Percentiles rank a stretch among this genome's conserved stretches.
These are phyloP conservation scores for Serrognathus titanus DNA, from an alignment of 2,888 invertebrate species.

Conservation along the genomic window DNA sequence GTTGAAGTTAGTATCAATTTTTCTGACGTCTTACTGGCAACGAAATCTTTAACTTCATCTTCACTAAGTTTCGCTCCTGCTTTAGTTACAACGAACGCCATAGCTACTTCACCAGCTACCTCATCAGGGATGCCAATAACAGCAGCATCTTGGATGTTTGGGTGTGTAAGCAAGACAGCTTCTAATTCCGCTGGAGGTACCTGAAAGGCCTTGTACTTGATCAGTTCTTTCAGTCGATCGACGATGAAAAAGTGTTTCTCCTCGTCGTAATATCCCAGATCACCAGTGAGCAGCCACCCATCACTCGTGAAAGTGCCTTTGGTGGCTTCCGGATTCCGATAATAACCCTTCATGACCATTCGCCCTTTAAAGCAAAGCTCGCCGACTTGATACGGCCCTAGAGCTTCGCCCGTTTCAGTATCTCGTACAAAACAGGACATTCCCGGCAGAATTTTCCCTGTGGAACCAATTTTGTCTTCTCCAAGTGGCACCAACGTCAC, in stretches of 20 bases:
- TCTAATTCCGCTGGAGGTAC: slow-evolving; percentile 85
- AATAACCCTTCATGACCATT: slow-evolving; percentile 60
- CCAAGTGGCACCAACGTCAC: slow-evolving; percentile 43
- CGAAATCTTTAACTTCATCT: slow-evolving; percentile 41
- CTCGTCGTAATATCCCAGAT: slow-evolving; percentile 77
- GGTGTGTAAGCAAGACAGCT: slow-evolving; percentile 67
- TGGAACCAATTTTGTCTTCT: slow-evolving; percentile 56
- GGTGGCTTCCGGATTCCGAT: slow-evolving; percentile 65
- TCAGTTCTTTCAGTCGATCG: slow-evolving; percentile 83
- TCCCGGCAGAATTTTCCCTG: slow-evolving; percentile 61
- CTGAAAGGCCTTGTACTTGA: slow-evolving; percentile 86
- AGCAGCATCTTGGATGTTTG: slow-evolving; percentile 71
- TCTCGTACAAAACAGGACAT: slow-evolving; percentile 62
- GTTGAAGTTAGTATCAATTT: too few species aligned
- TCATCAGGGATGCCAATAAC: slow-evolving; percentile 77
- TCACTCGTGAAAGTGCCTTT: slow-evolving; percentile 61
- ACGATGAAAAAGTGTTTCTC: slow-evolving; percentile 77
- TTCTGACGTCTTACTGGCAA: slow-evolving; percentile 42
- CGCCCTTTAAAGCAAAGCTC: slow-evolving; percentile 81
- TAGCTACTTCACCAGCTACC: slow-evolving; percentile 69
- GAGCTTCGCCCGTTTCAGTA: slow-evolving; percentile 56
- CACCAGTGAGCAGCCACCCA: slow-evolving; percentile 77
- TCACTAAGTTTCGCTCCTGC: slow-evolving; percentile 51
- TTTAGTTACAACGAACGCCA: slow-evolving; percentile 67
- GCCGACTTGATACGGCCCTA: slow-evolving; percentile 66